Conservation (phyloP, 2,888 invertebrate species). For the Eucriotettix oculatus region DNA sequence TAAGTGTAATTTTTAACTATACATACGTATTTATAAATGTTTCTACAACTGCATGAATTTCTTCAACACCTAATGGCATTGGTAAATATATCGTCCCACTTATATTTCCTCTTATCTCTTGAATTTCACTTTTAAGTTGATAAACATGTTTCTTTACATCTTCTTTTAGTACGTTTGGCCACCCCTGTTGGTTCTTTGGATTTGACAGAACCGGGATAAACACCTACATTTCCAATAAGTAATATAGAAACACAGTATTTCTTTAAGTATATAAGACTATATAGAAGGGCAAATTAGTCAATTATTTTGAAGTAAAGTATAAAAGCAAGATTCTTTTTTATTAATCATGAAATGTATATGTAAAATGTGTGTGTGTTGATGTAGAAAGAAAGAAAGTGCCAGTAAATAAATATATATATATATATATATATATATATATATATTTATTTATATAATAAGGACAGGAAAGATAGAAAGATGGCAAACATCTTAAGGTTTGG, state of each 20-base stretch:
- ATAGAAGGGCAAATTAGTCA: neutral
- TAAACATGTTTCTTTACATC: constrained; percentile 55
- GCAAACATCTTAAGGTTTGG: no score
- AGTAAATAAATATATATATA: neutral
- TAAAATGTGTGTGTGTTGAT: no score
- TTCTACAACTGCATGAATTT: constrained; percentile 43
- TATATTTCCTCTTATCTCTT: constrained; percentile 66
- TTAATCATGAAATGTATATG: no score
- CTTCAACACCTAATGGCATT: constrained; percentile 61
- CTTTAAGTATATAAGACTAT: neutral
- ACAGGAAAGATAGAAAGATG: no score
- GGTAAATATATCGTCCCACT: constrained; percentile 73
- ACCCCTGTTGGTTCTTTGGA: constrained; percentile 47
- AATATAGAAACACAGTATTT: neutral
- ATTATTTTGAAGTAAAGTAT: neutral
- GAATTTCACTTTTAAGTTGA: constrained; percentile 48
- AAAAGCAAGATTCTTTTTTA: neutral
- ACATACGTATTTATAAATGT: constrained; percentile 27
- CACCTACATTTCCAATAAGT: constrained; percentile 24
- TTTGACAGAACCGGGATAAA: constrained; percentile 57
- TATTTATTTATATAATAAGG: neutral
- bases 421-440: neutral
- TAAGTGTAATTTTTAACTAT: no score
- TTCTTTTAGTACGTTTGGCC: constrained; percentile 54
- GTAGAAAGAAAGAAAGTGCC: neutral